These are phyloP conservation scores for Parotocinclus haroldoi DNA, from an alignment of 2,797 vertebrate genomes.

Conservation along the genomic window DNA sequence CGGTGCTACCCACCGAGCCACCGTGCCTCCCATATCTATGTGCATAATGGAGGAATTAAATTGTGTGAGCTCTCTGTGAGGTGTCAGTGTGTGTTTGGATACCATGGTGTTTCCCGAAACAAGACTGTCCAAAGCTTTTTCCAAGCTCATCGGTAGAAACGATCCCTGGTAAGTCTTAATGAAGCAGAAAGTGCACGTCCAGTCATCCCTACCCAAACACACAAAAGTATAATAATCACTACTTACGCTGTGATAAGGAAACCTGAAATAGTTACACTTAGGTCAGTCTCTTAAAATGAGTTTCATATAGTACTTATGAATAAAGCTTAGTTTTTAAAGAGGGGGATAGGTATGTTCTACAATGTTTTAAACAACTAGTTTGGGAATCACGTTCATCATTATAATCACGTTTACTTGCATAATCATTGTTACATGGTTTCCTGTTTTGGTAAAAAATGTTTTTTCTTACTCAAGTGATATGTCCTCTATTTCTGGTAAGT, in stretches of 20 bases:
- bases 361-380: too few species aligned
- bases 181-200: constrained; percentile 67
- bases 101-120: constrained; percentile 47
- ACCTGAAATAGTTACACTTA: background rate
- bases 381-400: too few species aligned
- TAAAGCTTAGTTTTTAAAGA: too few species aligned
- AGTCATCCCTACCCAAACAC: constrained; percentile 52
- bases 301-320: too few species aligned
- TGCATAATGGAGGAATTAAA: too few species aligned
- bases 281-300: too few species aligned
- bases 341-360: too few species aligned
- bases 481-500: constrained; percentile 56
- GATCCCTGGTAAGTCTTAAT: constrained; percentile 34
- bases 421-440: background rate
- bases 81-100: constrained; percentile 21
- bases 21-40: too few species aligned
- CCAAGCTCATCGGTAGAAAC: constrained; percentile 30
- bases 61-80: background rate
- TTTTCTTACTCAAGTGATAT: constrained; percentile 45
- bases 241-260: background rate
- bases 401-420: too few species aligned
- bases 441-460: background rate
- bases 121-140: constrained; percentile 11
- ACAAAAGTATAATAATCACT: background rate
- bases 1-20: too few species aligned